Evolutionary conservation across 2,797 vertebrate genomes (phyloP), one percentile per base, ranked within the genome.

Genomic region (Crypturellus tataupa): DNA sequence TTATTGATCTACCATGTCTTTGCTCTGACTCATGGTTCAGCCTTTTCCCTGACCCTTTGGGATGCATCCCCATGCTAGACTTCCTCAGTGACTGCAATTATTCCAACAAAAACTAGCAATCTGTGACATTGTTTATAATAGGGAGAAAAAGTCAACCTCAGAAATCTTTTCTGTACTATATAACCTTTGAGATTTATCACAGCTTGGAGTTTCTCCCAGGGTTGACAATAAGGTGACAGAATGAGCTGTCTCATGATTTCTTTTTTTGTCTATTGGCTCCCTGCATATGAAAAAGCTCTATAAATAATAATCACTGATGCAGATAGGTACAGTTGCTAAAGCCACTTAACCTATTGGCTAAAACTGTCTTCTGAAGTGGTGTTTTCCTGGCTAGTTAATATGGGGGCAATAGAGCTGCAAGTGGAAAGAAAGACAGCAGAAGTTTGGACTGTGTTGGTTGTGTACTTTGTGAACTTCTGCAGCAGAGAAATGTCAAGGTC

Each of bases 401-500:
- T 35, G 19, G 37, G 77, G 68, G n/a, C 87, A 79, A 56, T 9
- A 11, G 13, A 42, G 46, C 78, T 81, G 44, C 68, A 17, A 25
- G 73, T 87, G 86, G 87, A 93, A 88, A 92, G 91, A 72, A 6
- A 39, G 37, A 39, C 37, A 6, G 85, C 24, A 62, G 27, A 97
- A 97, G 94, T 95, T 97, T 85, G 92, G 84, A 90, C 64, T 67
- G 49, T 79, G 79, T 33, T 92, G 67, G 84, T 75, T 93, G 91
- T 94, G 49, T 96, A 94, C 93, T 97, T 96, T 89, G 90, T 96
- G 94, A 97, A 97, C 97, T 97, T 96, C 91, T 90, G 80, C 84
- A 47, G 29, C 85, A 91, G 95, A 94, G 87, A 97, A 97, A 94
- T 97, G 97, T 96, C 98, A 98, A 98, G 98, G 98, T 98, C 98